Evolutionary conservation across 2,113 vertebrate species (phyloP), one percentile per base, ranked within the genome.

Genomic region (Rhinoderma darwinii): DNA sequence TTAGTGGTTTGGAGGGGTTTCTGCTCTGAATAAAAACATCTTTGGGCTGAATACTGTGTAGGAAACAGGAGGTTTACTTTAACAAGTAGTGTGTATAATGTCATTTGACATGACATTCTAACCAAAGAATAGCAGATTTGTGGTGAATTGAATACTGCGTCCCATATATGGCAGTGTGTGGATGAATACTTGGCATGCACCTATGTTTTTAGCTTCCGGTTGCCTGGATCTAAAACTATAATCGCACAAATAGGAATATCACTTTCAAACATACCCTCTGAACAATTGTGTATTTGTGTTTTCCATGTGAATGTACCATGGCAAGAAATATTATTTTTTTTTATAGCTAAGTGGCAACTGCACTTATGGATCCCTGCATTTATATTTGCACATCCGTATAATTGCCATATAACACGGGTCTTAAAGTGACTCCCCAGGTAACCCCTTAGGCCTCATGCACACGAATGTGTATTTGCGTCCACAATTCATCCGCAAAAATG

Each of bases 61-160:
- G 84, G 73, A 85, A 85, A 78, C 84, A 85, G 54, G 74, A 78
- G 73, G 84, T 85, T 85, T 78, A 66, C 70, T 76, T 84, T 47
- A 61, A 76, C 74, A 78, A 66, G 41, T 47, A 43, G 56, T 76
- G 72, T 85, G 74, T 63, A 68, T 84, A 84, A 84, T 85, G 56
- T 85, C 73, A 85, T 66, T 7, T 51, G 84, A 85, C 74, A 68
- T 41, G 22, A 66, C 30, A 27, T 51, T 11, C 44, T 77, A 18
- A 27, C n/a, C 66, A 22, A 18, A 70, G 32, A 39, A 35, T 32
- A 37, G 35, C 66, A 66, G 63, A 66, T 66, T 18, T 35, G 15
- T 32, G 63, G 14, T 18, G 66, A 12, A 30, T n/a, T 4, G 27
- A 32, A 66, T 5, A 4, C 61, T 14, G 3, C 22, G 32, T 70